Evolutionary conservation across 2,113 vertebrate genomes (phyloP), one percentile per base, ranked within the genome.

Genomic region (Hepsetus odoe): DNA sequence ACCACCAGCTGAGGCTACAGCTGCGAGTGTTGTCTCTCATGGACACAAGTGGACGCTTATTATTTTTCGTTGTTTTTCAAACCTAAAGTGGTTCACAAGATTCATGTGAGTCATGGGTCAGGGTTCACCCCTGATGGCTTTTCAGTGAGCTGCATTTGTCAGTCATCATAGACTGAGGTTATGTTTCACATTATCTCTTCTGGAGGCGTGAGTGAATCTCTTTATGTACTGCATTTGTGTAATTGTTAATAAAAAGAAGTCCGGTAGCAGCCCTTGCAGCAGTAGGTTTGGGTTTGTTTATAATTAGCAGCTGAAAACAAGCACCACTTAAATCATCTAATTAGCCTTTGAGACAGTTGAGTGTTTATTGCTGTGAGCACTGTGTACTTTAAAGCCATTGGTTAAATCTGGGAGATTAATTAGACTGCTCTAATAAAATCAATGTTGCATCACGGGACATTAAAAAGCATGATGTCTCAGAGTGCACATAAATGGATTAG

Each of bases 301-400:
- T 78, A 90, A 90, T 86, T 84, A 88, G 53, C 81, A 73, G 46
- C 28, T 84, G 64, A 86, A 85, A 88, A 82, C 67, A 80, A 82
- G 74, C 74, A 32, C 49, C 46, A 81, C 82, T 83, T 85, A 74
- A 67, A 65, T 80, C 62, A 83, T 84, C 62, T 84, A 83, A 87
- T 89, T 83, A 86, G 74, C 42, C 59, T 61, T 66, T 5, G 33
- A 80, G 66, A 79, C 82, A 87, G 78, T 80, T 79, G 74, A 81
- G 66, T 53, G 68, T 79, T 77, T 71, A 80, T 76, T 77, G 70
- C 62, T 67, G 56, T 46, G 61, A 76, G 79, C 58, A n/a, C 22
- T 58, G 33, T 79, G 33, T 76, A 72, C 71, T 81, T 78, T 77
- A 84, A 62, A 81, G 72, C 61, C 51, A 81, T 81, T 84, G 79